Evolutionary conservation across 53 echinoderm and acorn worm genomes (phyloP), one percentile per base, ranked within the genome.

Genomic region (Pentamera pediparva): DNA sequence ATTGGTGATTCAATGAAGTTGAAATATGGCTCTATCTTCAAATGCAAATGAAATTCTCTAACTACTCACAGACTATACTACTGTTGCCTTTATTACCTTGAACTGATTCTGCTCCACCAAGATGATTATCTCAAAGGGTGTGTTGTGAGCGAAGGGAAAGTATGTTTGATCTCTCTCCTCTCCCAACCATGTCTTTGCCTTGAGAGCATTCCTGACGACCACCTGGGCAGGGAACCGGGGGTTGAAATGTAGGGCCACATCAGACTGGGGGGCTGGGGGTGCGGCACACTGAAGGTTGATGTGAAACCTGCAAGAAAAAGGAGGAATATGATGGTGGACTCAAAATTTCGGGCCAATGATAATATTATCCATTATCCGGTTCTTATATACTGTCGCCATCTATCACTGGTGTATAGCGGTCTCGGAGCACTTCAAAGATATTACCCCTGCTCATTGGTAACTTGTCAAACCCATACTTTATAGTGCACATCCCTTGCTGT

Each of bases 221-320:
- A 35, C 63, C 27, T 74, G 72, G 32, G 59, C 86, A 11, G 62
- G 48, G 36, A 93, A 87, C 39, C 94, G 87, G 3, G 89, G 89
- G 58, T 87, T 90, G 70, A 93, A 90, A 76, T 93, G 89, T 2
- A 93, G 52, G 31, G 94, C 94, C 5, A 93, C 56, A 53, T 92
- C 83, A 7, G 86, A 19, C 20, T 75, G 72, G 24, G 92, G 92
- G 15, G 71, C 54, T 33, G 75, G 78, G 55, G 70, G 67, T 27
- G 79, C 69, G 13, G 82, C 86, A 52, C 85, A 88, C 43, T 82
- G 79, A 60, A 92, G 74, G 57, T 92, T 88, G 37, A 92, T 54
- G 45, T 88, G 79, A 59, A 92, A 92, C 39, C 92, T 92, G 18
- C 33, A 40, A n/a, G 43, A 29, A 17, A 26, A 18, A 36, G 5